Base-by-base conservation (phyloP, 2,113 vertebrate genomes). In the Apteryx owenii region DNA sequence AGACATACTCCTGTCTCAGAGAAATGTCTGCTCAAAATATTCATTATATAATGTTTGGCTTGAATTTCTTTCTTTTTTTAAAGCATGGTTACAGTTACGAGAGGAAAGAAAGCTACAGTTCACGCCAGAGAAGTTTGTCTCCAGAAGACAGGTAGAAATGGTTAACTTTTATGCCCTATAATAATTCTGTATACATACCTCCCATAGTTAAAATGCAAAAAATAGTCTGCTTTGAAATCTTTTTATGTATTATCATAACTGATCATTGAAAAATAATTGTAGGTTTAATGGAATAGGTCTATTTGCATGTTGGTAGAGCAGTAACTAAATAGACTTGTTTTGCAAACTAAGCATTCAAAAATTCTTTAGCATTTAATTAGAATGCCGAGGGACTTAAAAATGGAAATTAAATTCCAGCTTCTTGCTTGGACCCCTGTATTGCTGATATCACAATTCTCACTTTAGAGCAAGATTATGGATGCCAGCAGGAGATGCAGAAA, bases 111-210 rank as follows among this genome's bases (percentile, higher is more conserved):
- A 95, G 90, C 85, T 91, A 97, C 79, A 95, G 93, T 95, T 98
- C 97, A 33, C 92, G 76, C 40, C 97, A 91, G 36, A 97, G 82
- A 76, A 98, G 96, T 68, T 96, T 98, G 60, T 98, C 98, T 92
- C 98, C 98, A 86, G 98, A 98, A 82, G 98, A 98, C 90, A 98
- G 98, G 98, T 99, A 98, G 65, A 84, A 71, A 17, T 65, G 53
- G 76, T 42, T 76, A 16, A 46, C n/a, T 73, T 81, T 70, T 68
- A 25, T 88, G 21, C 58, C 7, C 31, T 91, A 28, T 36, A 53
- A 82, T 64, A 51, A 3, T 61, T 66, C 33, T 71, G 29, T 70
- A 6, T 84, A 6, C 46, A 3, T 14, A 61, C 12, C 4, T 85
- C 33, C 38, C 1, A 18, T 7, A 80, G 16, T 51, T 81, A 66